Conservation (phyloP, 2,797 vertebrate species). For the Gorsachius magnificus region DNA sequence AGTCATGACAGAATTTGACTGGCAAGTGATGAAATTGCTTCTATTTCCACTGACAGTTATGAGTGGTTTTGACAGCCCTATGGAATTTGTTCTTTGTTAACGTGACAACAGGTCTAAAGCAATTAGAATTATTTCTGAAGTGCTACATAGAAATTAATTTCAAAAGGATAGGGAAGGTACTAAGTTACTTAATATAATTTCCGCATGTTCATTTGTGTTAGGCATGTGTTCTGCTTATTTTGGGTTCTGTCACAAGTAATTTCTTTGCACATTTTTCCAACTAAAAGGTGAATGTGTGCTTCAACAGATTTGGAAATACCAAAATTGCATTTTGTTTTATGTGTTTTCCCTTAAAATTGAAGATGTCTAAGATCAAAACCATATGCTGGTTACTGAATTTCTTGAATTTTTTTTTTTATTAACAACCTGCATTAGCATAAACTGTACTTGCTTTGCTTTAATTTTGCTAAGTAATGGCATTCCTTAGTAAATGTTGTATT, state of each 20-base stretch:
- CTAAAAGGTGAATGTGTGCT: neutral
- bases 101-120: neutral
- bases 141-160: neutral
- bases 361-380: neutral
- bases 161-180: neutral
- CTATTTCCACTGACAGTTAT: neutral
- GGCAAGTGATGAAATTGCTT: neutral
- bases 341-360: neutral
- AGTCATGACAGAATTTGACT: neutral
- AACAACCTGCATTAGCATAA: neutral
- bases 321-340: neutral
- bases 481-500: neutral
- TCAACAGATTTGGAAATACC: neutral
- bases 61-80: neutral
- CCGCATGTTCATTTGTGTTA: neutral
- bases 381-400: neutral
- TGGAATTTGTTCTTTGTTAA: conserved; percentile 27
- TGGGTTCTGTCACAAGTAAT: neutral
- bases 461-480: neutral
- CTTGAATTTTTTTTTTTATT: neutral
- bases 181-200: neutral
- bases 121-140: conserved; percentile 18
- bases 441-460: neutral
- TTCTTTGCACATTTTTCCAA: neutral
- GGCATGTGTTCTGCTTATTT: neutral